Evolutionary conservation across 2,113 vertebrate species (phyloP), one percentile per base, ranked within the genome.

Genomic region (Alexandromys fortis): DNA sequence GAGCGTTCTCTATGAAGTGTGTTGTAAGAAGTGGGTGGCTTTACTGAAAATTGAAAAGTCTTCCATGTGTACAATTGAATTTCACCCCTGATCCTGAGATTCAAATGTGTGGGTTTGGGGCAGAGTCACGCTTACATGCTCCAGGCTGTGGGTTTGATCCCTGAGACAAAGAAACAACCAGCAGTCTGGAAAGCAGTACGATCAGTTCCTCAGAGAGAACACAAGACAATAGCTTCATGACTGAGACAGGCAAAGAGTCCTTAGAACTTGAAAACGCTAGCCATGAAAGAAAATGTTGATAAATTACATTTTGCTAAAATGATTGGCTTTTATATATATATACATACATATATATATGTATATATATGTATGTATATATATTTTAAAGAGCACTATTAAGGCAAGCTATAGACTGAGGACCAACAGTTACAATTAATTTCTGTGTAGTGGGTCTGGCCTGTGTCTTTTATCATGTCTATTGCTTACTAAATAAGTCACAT

Each of bases 261-360:
- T 95, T 90, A 73, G 45, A 33, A 72, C 33, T 17, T 52, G 45
- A 92, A 77, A 72, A 17, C 33, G 45, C 33, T 49, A 45, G 86
- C 33, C 47, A 19, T 73, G 81, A 67, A 81, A 65, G 77, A 92
- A 91, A 95, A n/a, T 21, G 49, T 49, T 58, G 65, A 79, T 89
- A 92, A 85, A 88, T 86, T 81, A 0, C 38, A 81, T 35, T 86
- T 94, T 4, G 16, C 61, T 90, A 86, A 94, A 91, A 94, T 26
- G 49, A 75, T 75, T 45, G 70, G 67, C 70, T 83, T 85, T 17
- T 82, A 30, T 45, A 58, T 5, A 55, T 55, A 55, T 55, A 55
- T 55, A 19, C 55, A 55, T 55, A 55, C 16, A 55, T 55, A 47
- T 55, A 52, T 52, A 3, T 14, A 2, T 52, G 13, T 0, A 55